phyloP scores from a whole-genome alignment of 2,113 vertebrate species.

The Chelonoidis abingdonii region DNA sequence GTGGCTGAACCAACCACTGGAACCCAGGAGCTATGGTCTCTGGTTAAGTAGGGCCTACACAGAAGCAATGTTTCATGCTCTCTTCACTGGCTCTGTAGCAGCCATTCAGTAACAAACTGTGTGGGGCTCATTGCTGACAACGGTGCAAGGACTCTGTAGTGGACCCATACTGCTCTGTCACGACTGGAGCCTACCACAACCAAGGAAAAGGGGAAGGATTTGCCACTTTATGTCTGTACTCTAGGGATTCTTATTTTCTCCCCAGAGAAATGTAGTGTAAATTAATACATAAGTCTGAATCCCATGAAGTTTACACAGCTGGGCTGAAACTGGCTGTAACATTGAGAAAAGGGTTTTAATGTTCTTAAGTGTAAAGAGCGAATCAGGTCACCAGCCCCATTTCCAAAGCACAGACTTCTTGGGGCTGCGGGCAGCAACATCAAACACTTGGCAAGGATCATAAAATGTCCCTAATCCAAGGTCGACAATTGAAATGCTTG shows the following conservation, averaged over 20 bases:
- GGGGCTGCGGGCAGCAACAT: not conserved
- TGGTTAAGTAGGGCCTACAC: not conserved
- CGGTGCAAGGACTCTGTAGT: not conserved
- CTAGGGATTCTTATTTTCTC: not conserved
- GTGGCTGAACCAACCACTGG: not conserved
- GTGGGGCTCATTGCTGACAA: not conserved
- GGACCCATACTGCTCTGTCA: not conserved
- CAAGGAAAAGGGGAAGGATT: not conserved
- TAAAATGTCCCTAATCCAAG: constrained; percentile 50
- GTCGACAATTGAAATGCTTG: constrained; percentile 23
- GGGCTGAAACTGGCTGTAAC: not conserved
- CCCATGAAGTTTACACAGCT: not conserved
- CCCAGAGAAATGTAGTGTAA: not conserved
- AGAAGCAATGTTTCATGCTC: not conserved
- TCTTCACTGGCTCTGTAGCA: not conserved
- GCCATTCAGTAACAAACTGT: not conserved
- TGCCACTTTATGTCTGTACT: not conserved
- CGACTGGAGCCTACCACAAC: not conserved
- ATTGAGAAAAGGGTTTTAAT: constrained; percentile 12
- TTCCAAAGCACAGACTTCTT: not conserved
- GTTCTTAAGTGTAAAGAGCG: constrained; percentile 22
- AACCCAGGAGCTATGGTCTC: not conserved
- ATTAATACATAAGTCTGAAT: not conserved
- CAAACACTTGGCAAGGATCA: constrained; percentile 32
- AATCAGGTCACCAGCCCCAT: not conserved